Evolutionary conservation across 2,113 vertebrate genomes (phyloP).

Genomic region (Vireo altiloquus): DNA sequence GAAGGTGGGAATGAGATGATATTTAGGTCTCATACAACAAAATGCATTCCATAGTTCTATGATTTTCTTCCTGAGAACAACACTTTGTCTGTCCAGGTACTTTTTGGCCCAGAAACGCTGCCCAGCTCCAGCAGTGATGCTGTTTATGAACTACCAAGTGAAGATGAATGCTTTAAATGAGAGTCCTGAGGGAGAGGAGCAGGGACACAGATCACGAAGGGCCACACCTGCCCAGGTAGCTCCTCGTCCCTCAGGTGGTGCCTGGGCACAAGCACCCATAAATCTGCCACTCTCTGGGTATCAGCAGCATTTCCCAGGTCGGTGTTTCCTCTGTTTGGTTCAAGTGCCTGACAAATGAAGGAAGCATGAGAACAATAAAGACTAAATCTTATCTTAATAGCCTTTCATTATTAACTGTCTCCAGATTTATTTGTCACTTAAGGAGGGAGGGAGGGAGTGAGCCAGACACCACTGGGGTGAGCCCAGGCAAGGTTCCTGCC

Average conservation of each 20-base stretch:
- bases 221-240: neutral
- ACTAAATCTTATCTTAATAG: slow-evolving; percentile 40
- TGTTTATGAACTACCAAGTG: neutral
- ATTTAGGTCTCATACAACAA: neutral
- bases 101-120: neutral
- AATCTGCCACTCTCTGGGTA: neutral
- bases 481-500: neutral
- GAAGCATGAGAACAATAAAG: neutral
- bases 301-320: neutral
- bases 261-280: neutral
- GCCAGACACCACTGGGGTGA: neutral
- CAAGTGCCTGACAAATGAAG: neutral
- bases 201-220: neutral
- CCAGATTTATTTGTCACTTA: neutral
- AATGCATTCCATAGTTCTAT: neutral
- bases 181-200: neutral
- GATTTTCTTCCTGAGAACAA: neutral
- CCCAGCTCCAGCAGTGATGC: neutral
- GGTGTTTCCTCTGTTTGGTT: neutral
- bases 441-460: neutral
- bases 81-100: neutral
- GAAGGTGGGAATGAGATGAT: neutral
- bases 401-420: slow-evolving; percentile 25
- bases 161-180: neutral
- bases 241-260: neutral